A percentile compares a stretch with the other conserved stretches of the same genome.
phyloP scores from a whole-genome alignment of 2,113 vertebrate species.

The Cercocebus atys region DNA sequence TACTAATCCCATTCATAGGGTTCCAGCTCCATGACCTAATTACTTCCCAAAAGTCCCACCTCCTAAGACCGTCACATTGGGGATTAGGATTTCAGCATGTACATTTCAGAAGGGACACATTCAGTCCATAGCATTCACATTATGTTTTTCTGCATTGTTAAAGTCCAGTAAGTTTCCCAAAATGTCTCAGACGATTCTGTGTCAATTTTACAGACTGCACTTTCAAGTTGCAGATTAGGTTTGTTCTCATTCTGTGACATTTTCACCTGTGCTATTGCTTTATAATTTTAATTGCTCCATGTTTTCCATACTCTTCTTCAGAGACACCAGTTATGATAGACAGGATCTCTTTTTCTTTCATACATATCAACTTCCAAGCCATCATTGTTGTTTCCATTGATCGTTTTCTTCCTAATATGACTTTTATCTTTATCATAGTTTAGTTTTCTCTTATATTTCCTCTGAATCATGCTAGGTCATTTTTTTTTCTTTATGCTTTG shows the following conservation, averaged over 20 bases:
- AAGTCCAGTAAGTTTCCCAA: neutral
- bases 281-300: neutral
- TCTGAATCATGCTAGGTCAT: neutral
- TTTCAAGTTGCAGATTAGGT: neutral
- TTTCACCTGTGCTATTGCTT: neutral
- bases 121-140: neutral
- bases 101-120: neutral
- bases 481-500: neutral
- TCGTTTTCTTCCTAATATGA: neutral
- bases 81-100: neutral
- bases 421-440: neutral
- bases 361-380: neutral
- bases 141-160: neutral
- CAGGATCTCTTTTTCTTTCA: neutral
- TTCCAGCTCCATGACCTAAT: accelerated
- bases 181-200: neutral
- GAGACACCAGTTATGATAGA: neutral
- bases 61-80: neutral
- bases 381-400: neutral
- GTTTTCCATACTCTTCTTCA: neutral
- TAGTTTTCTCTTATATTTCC: neutral
- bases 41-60: neutral
- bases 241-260: neutral
- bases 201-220: neutral
- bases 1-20: neutral